These are phyloP conservation scores for Bombus vancouverensis DNA, from an alignment of 1,140 invertebrate species.

Conservation along the genomic window DNA sequence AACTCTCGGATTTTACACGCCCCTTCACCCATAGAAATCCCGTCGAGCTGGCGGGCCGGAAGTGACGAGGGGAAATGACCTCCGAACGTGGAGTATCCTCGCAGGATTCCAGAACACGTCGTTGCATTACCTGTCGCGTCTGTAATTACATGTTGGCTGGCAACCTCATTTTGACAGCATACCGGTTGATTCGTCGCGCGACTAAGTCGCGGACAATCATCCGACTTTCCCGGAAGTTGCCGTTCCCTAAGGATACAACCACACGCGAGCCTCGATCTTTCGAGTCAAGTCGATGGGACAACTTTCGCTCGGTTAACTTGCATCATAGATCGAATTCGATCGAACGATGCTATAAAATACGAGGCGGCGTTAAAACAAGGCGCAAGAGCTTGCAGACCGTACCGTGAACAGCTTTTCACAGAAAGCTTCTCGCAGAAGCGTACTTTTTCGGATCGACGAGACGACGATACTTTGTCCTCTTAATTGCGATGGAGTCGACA, in stretches of 20 bases:
- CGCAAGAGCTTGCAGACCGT: not conserved
- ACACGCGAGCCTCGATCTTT: not conserved
- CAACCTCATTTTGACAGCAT: not conserved
- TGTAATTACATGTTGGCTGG: slow-evolving; percentile 23
- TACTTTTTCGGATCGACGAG: not conserved
- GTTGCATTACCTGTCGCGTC: slow-evolving; percentile 20
- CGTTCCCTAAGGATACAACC: too few relatives aligned
- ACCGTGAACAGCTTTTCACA: not conserved
- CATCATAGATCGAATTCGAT: not conserved
- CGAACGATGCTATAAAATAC: not conserved
- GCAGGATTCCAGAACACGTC: slow-evolving; percentile 35
- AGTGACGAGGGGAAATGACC: slow-evolving; percentile 65
- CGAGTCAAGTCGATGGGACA: not conserved
- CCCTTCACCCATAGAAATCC: slow-evolving; percentile 54
- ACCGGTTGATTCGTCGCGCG: not conserved
- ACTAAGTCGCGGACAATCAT: not conserved
- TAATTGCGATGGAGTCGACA: not conserved
- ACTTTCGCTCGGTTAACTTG: too few relatives aligned
- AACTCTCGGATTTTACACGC: slow-evolving; percentile 42
- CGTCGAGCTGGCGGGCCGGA: slow-evolving; percentile 53
- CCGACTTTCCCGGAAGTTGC: not conserved
- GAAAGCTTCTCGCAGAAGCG: not conserved
- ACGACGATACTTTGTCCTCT: not conserved
- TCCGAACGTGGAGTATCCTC: slow-evolving; percentile 29
- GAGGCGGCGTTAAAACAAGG: too few relatives aligned